A percentile compares a stretch with the other conserved stretches of the same genome.
These are phyloP conservation scores for Indri indri DNA, from an alignment of 2,113 vertebrate genomes.

Conservation along the genomic window DNA sequence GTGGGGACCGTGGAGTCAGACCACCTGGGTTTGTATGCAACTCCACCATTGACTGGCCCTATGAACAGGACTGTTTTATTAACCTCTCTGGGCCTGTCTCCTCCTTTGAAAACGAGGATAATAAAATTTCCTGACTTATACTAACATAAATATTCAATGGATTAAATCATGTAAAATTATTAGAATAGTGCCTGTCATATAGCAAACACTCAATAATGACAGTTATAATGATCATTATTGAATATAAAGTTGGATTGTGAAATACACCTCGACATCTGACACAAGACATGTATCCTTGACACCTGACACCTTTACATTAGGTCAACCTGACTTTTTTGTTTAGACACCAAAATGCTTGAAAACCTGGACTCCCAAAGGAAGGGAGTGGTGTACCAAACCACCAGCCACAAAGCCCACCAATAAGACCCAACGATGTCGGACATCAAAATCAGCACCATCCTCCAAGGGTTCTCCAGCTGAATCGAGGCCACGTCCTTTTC, in stretches of 20 bases:
- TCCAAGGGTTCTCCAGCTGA: not conserved
- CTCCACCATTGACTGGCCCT: not conserved
- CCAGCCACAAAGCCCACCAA: not conserved
- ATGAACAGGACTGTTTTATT: not conserved
- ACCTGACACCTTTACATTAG: not conserved
- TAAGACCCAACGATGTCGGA: not conserved
- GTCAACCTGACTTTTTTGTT: not conserved
- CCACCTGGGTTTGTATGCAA: no score
- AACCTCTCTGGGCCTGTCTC: not conserved
- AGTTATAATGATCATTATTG: not conserved
- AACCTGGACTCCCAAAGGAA: not conserved
- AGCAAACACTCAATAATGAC: not conserved
- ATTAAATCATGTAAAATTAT: not conserved
- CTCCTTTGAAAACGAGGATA: not conserved
- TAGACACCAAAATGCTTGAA: not conserved
- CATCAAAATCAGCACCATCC: no score
- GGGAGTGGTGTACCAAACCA: not conserved
- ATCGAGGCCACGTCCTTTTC: not conserved
- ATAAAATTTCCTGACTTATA: not conserved
- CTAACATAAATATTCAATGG: not conserved
- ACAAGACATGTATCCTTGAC: not conserved
- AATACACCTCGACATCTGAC: not conserved
- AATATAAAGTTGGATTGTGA: not conserved
- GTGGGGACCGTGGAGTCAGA: not conserved
- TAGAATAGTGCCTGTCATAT: not conserved